These are phyloP conservation scores for Chymomyza caudatula DNA, from an alignment of 2,888 invertebrate genomes.

Conservation along the genomic window DNA sequence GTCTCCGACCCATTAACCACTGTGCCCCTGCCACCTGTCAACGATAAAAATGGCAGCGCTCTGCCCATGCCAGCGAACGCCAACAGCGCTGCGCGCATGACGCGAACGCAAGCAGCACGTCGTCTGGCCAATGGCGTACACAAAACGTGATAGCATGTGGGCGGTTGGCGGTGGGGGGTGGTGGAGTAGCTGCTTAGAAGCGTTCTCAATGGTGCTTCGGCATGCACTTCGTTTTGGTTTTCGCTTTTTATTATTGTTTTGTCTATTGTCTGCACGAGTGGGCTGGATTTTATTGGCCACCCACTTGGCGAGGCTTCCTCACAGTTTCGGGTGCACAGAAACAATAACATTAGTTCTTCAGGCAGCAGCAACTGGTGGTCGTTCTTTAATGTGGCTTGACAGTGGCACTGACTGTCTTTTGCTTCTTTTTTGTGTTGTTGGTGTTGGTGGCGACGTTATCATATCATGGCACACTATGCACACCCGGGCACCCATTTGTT, in stretches of 20 bases:
- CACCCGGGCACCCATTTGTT: conserved; percentile 75
- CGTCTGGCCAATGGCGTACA: conserved; percentile 70
- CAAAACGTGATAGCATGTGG: conserved; percentile 38
- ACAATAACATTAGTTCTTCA: not conserved
- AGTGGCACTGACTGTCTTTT: not conserved
- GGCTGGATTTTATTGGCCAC: conserved; percentile 41
- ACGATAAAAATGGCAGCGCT: conserved; percentile 66
- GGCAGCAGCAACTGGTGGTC: conserved; percentile 5
- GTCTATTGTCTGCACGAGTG: conserved; percentile 61
- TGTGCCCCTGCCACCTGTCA: not conserved
- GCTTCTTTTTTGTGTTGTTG: not conserved
- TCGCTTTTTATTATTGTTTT: conserved; percentile 50
- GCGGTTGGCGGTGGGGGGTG: conserved; percentile 38
- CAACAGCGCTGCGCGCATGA: conserved; percentile 58
- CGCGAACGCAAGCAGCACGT: conserved; percentile 35
- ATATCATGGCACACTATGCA: conserved; percentile 65
- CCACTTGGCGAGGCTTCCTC: not conserved
- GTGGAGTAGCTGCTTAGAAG: conserved; percentile 58
- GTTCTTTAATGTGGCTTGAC: not conserved
- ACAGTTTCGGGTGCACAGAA: not conserved
- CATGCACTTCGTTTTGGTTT: conserved; percentile 32
- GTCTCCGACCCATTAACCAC: not conserved
- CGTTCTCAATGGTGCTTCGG: conserved; percentile 65
- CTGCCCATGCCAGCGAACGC: conserved; percentile 17
- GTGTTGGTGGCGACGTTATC: conserved; percentile 48